phyloP scores from a whole-genome alignment of 2,113 vertebrate species.

The Hypocryptadius cinnamomeus region DNA sequence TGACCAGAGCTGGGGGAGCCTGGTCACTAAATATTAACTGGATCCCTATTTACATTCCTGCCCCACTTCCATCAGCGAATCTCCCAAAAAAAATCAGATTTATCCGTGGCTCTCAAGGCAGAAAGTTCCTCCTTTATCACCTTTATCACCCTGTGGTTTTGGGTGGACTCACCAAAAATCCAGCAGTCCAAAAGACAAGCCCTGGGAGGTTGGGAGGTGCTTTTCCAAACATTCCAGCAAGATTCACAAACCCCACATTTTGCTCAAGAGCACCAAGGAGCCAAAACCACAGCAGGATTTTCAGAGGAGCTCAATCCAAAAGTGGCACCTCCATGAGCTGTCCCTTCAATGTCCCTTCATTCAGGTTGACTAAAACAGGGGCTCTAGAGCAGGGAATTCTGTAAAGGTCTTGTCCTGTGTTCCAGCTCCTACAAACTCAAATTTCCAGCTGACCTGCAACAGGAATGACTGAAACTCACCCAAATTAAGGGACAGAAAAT shows the following conservation, averaged over 20 bases:
- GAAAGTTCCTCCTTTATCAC: neutral
- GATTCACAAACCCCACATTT: neutral
- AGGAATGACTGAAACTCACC: neutral
- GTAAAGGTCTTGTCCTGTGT: neutral
- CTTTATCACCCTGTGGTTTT: neutral
- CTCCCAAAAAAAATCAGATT: neutral
- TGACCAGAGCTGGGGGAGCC: neutral
- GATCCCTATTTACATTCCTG: neutral
- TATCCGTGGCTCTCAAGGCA: neutral
- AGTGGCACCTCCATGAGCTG: accelerated
- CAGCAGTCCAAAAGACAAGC: neutral
- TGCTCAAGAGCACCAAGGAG: neutral
- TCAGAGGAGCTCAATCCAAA: neutral
- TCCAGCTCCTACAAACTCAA: neutral
- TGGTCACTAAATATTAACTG: neutral
- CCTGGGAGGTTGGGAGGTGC: neutral
- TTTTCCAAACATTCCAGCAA: neutral
- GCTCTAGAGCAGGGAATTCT: neutral
- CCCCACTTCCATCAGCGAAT: neutral
- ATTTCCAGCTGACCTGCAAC: neutral
- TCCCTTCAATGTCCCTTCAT: neutral
- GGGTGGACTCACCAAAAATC: neutral
- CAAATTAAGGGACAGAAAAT: neutral
- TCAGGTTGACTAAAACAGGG: neutral
- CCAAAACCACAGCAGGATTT: neutral